A percentile compares a stretch with the other conserved stretches of the same genome.
These are phyloP conservation scores for Drosophila seguyi DNA, from an alignment of 1,140 invertebrate species.

Conservation along the genomic window DNA sequence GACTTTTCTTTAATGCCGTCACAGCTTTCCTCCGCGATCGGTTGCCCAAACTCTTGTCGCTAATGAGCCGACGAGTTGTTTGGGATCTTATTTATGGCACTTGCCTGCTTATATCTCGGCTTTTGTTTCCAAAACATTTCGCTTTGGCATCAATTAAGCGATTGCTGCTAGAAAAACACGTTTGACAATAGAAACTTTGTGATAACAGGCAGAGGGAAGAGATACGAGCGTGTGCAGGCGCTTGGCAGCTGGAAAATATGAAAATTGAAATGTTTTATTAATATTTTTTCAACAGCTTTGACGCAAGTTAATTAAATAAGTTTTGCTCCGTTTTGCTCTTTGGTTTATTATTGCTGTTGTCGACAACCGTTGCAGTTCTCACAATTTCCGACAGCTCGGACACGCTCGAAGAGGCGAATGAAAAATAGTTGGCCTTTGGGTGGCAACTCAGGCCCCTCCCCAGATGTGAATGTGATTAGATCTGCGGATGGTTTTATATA, in stretches of 20 bases:
- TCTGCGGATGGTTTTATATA: constrained; percentile 6
- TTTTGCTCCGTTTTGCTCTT: constrained; percentile 21
- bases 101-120: constrained; percentile 58
- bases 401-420: constrained; percentile 47
- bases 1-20: constrained; percentile 21
- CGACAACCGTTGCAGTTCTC: constrained; percentile 47
- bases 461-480: constrained; percentile 34
- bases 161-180: constrained; percentile 58
- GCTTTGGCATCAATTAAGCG: constrained; percentile 71
- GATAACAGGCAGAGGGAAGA: constrained; percentile 5
- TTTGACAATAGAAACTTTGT: constrained; percentile 37
- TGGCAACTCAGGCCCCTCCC: constrained; percentile 22
- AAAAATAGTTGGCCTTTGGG: constrained; percentile 43
- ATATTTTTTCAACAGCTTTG: constrained; percentile 74
- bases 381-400: constrained; percentile 56
- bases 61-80: constrained; percentile 68
- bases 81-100: constrained; percentile 63
- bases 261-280: constrained; percentile 82
- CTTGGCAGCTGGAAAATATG: constrained; percentile 48
- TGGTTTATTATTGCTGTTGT: constrained; percentile 20
- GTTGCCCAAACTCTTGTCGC: constrained; percentile 20
- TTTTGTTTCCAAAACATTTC: constrained; percentile 78
- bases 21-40: constrained; percentile 11
- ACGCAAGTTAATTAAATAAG: constrained; percentile 75
- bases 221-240: no score